Conservation (phyloP, 2,888 invertebrate genomes). For the Napeogenes sylphis region DNA sequence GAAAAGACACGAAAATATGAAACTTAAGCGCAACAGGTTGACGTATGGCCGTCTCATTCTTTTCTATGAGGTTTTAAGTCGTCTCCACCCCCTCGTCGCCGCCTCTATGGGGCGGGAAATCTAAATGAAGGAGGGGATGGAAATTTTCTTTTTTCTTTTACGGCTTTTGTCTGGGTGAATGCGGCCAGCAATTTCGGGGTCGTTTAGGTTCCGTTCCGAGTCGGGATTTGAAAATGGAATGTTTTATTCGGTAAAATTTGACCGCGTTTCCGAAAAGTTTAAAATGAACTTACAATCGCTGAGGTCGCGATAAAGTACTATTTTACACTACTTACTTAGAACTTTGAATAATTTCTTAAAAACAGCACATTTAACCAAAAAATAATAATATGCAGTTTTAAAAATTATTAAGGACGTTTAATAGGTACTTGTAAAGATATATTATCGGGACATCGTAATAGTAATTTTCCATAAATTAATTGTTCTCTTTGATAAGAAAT, state of each 20-base stretch:
- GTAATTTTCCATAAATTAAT: conserved; percentile 47
- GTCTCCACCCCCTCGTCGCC: conserved; percentile 74
- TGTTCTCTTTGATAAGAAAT: conserved; percentile 44
- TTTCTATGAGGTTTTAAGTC: conserved; percentile 67
- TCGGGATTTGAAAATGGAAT: conserved; percentile 65
- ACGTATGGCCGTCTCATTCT: conserved; percentile 75
- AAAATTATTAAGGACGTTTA: too few relatives aligned
- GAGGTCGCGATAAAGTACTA: too few relatives aligned
- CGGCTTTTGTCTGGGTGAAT: conserved; percentile 77
- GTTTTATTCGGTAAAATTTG: conserved; percentile 43
- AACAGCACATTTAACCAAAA: too few relatives aligned
- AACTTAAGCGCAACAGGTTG: conserved; percentile 73
- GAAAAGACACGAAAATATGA: conserved; percentile 73
- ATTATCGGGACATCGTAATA: conserved; percentile 16
- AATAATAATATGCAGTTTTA: too few relatives aligned
- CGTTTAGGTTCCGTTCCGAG: conserved; percentile 65
- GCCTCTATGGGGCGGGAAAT: conserved; percentile 75
- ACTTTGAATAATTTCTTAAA: too few relatives aligned
- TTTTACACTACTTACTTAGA: too few relatives aligned
- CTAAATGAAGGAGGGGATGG: conserved; percentile 72
- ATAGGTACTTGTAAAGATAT: conserved; percentile 6
- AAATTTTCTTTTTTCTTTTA: conserved; percentile 76
- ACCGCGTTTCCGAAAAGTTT: conserved; percentile 33
- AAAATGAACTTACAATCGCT: conserved; percentile 3
- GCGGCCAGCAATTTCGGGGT: conserved; percentile 76